Evolutionary conservation across 1,140 invertebrate genomes (phyloP), one percentile per base, ranked within the genome.

Genomic region (Brevipalpus yothersi): DNA sequence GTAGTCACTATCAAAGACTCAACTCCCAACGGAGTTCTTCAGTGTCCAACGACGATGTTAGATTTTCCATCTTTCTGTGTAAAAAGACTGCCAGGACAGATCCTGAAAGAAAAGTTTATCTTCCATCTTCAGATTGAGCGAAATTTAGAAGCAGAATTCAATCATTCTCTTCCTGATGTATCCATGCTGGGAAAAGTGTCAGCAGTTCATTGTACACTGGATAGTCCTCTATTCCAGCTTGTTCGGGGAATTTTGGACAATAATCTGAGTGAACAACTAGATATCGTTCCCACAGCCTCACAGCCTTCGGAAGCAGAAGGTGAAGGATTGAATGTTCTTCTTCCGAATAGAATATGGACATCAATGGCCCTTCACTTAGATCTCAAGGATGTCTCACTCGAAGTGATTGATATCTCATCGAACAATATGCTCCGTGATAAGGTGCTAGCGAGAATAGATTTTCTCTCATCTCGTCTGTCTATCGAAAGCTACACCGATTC

Each of bases 201-300:
- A 0, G 88, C 86, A 39, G 78, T 94, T 62, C 80, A 86, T 67
- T 80, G 81, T 60, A 77, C 80, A n/a, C 68, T 96, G 21, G 83
- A 91, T 72, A 75, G 83, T 19, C 74, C 79, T 15, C 88, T 94
- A 68, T 96, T 94, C 69, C 81, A 83, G 70, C 70, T 95, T 11
- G 80, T 96, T 19, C 78, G 85, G 55, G 90, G 89, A 23, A 74
- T 97, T 21, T 72, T 98, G 1, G 78, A 80, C 0, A 84, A 88
- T 68, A 97, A 98, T 74, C 79, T 97, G 49, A 90, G 88, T 15
- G 92, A 98, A 71, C 78, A 79, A 61, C 72, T 92, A 13, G 82
- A 84, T 60, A 83, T 86, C 65, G 72, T 72, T 41, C 65, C 23
- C 65, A 63, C 19, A 64, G 61, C 53, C 55, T 65, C 57, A 13